These are phyloP conservation scores for Anagyrus pseudococci DNA, from an alignment of 2,888 invertebrate genomes.

Conservation along the genomic window DNA sequence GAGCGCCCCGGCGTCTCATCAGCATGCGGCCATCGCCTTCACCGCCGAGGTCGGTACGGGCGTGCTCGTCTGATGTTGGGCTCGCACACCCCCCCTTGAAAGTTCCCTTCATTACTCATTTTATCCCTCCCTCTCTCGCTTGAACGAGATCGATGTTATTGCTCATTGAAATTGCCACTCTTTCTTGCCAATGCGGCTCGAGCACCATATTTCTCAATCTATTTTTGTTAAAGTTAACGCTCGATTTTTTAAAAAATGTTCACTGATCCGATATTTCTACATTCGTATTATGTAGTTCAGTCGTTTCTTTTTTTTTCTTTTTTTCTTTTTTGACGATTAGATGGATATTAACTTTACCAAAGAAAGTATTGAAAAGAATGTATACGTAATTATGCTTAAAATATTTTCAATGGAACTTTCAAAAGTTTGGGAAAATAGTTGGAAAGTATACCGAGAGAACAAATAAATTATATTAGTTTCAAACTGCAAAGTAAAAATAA, in stretches of 20 bases:
- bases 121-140: background rate
- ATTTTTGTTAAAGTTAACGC: background rate
- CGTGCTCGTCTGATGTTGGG: conserved; percentile 72
- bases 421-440: background rate
- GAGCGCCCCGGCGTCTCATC: conserved; percentile 28
- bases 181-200: too few relatives aligned
- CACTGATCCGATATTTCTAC: too few relatives aligned
- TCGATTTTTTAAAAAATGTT: background rate
- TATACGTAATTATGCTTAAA: background rate
- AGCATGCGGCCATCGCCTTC: conserved; percentile 73
- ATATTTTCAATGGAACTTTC: conserved; percentile 20
- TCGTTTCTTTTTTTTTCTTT: too few relatives aligned
- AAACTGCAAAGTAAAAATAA: too few relatives aligned
- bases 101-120: background rate
- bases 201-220: background rate
- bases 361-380: background rate
- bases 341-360: conserved; percentile 15
- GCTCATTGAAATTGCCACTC: too few relatives aligned
- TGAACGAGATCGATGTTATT: too few relatives aligned
- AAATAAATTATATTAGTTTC: too few relatives aligned
- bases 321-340: too few relatives aligned
- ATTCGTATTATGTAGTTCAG: too few relatives aligned
- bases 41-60: conserved; percentile 92
- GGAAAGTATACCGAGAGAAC: conserved; percentile 8
- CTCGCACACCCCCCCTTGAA: background rate